Percentiles rank a stretch among this genome's conserved stretches.
Evolutionary conservation across 1,140 invertebrate genomes (phyloP).

Genomic region (Drosophila sulfurigaster): DNA sequence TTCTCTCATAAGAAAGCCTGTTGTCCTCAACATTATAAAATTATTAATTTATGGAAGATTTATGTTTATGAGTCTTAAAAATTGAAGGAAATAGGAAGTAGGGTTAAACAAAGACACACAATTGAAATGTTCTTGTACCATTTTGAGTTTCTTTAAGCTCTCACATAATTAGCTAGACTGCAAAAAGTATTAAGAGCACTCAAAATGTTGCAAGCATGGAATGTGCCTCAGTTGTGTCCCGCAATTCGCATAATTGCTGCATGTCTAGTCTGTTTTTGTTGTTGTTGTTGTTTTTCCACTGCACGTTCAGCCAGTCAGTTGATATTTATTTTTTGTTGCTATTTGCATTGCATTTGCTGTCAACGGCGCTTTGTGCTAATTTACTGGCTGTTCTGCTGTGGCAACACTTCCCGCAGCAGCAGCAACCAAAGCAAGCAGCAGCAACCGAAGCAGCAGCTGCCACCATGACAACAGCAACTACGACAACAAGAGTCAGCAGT

Average conservation of each 20-base stretch:
- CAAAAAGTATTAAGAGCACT: no score
- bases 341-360: conserved; percentile 46
- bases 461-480: neutral
- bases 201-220: neutral
- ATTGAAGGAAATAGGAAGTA: no score
- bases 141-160: no score
- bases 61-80: no score
- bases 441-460: neutral
- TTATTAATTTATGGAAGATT: no score
- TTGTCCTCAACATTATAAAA: no score
- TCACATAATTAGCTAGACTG: no score
- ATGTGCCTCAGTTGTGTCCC: neutral
- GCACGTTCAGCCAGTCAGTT: neutral
- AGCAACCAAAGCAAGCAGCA: no score
- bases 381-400: conserved; percentile 31
- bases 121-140: no score
- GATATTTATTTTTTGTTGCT: conserved; percentile 8
- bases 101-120: no score
- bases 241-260: conserved; percentile 33
- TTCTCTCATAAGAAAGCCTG: no score
- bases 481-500: neutral
- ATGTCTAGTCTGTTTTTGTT: conserved; percentile 22
- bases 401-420: neutral
- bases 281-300: conserved; percentile 10
- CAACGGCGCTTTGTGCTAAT: conserved; percentile 53